Evolutionary conservation across 1,140 invertebrate species (phyloP).

Genomic region (Microplitis mediator): DNA sequence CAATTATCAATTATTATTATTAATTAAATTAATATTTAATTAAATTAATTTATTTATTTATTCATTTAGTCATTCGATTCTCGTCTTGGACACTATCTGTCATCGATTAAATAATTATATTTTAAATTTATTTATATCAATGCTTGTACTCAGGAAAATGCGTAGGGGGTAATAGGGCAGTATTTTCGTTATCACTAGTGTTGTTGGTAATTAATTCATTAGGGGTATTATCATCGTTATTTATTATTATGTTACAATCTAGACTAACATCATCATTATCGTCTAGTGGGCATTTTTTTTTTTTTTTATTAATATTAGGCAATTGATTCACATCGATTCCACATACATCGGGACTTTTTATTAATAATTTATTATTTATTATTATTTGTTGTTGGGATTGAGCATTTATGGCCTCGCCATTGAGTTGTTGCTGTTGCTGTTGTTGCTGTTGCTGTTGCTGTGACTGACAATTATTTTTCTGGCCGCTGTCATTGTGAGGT

Average conservation of each 20-base stretch:
- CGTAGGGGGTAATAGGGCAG: constrained; percentile 57
- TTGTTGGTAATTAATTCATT: constrained; percentile 59
- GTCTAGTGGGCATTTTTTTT: constrained; percentile 53
- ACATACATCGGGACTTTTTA: constrained; percentile 48
- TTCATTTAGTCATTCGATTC: constrained; percentile 16
- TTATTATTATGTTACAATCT: constrained; percentile 58
- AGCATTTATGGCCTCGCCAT: constrained; percentile 53
- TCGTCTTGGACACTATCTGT: constrained; percentile 54
- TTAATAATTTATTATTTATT: constrained; percentile 7
- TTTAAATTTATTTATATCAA: constrained; percentile 48
- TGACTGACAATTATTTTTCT: too few relatives aligned
- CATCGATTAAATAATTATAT: constrained; percentile 44
- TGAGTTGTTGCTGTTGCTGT: constrained; percentile 33
- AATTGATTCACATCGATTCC: constrained; percentile 57
- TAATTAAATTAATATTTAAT: too few relatives aligned
- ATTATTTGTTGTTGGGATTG: constrained; percentile 53
- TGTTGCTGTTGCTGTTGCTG: too few relatives aligned
- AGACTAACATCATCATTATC: constrained; percentile 58
- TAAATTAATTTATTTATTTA: neutral
- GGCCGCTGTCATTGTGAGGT: constrained; percentile 40
- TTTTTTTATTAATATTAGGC: constrained; percentile 52
- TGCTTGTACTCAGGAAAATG: constrained; percentile 65
- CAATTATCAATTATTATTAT: too few relatives aligned
- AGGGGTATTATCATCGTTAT: constrained; percentile 47
- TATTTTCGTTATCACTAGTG: constrained; percentile 61